phyloP scores from a whole-genome alignment of 2,888 invertebrate genomes.

The Philaethria dido region DNA sequence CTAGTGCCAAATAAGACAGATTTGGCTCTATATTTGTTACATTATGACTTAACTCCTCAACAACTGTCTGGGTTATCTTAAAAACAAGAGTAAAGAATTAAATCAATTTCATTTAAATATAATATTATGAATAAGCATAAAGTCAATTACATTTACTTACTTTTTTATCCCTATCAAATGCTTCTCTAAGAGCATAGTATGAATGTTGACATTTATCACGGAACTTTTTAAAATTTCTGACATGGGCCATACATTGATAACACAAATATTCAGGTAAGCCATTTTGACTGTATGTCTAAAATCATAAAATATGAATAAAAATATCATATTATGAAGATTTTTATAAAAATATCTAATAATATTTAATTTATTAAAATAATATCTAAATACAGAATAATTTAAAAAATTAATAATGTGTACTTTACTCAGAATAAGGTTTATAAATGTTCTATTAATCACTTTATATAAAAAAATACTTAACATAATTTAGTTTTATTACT shows the following conservation, averaged over 20 bases:
- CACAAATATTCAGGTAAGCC: slow-evolving; percentile 72
- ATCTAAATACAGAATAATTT: too few relatives aligned
- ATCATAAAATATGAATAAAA: slow-evolving; percentile 35
- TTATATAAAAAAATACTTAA: too few relatives aligned
- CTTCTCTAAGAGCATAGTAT: slow-evolving; percentile 63
- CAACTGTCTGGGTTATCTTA: slow-evolving; percentile 59
- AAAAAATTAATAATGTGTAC: too few relatives aligned
- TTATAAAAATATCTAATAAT: neutral
- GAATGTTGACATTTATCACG: slow-evolving; percentile 71
- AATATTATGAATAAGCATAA: too few relatives aligned
- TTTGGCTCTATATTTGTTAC: slow-evolving; percentile 55
- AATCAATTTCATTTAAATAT: neutral
- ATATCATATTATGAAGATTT: neutral
- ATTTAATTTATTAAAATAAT: too few relatives aligned
- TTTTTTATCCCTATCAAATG: slow-evolving; percentile 61
- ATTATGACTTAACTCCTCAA: slow-evolving; percentile 56
- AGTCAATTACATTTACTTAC: too few relatives aligned
- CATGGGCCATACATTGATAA: slow-evolving; percentile 61
- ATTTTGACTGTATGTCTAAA: slow-evolving; percentile 59
- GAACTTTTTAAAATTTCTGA: slow-evolving; percentile 62
- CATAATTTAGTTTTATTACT: too few relatives aligned
- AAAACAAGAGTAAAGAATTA: neutral
- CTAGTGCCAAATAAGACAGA: slow-evolving; percentile 59
- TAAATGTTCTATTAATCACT: too few relatives aligned
- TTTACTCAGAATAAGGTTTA: too few relatives aligned